phyloP scores from a whole-genome alignment of 2,797 vertebrate genomes.

The Varecia variegata region DNA sequence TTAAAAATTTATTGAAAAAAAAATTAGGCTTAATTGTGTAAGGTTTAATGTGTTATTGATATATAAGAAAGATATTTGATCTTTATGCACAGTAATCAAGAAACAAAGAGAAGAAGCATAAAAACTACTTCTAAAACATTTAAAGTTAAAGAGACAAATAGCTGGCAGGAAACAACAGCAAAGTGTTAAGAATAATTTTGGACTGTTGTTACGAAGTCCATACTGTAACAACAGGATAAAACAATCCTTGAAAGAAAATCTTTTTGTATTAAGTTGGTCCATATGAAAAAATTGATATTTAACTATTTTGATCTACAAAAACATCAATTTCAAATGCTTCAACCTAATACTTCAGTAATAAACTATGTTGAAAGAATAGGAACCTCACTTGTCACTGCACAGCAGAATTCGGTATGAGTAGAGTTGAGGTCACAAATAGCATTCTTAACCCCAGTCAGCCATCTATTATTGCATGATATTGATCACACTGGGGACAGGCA shows the following conservation, averaged over 20 bases:
- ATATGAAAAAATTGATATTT: background rate
- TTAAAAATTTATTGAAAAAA: conserved; percentile 36
- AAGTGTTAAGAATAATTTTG: background rate
- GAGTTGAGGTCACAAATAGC: background rate
- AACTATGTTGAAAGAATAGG: background rate
- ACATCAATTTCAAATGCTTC: background rate
- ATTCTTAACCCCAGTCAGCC: background rate
- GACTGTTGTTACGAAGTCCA: background rate
- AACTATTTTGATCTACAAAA: conserved; percentile 12
- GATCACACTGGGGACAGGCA: background rate
- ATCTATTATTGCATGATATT: background rate
- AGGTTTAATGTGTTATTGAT: background rate
- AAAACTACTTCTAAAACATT: background rate
- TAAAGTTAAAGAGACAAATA: conserved; percentile 9
- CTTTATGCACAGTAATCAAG: conserved; percentile 21
- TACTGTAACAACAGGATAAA: background rate
- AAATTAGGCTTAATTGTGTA: background rate
- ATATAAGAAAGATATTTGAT: background rate
- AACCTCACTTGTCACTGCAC: background rate
- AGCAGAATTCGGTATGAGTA: background rate
- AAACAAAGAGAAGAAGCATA: background rate
- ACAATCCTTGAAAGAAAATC: background rate
- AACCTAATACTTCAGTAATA: background rate
- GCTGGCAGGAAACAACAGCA: background rate
- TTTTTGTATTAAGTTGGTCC: background rate